These are phyloP conservation scores for Habrosyne pyritoides DNA, from an alignment of 2,888 invertebrate species.

Conservation along the genomic window DNA sequence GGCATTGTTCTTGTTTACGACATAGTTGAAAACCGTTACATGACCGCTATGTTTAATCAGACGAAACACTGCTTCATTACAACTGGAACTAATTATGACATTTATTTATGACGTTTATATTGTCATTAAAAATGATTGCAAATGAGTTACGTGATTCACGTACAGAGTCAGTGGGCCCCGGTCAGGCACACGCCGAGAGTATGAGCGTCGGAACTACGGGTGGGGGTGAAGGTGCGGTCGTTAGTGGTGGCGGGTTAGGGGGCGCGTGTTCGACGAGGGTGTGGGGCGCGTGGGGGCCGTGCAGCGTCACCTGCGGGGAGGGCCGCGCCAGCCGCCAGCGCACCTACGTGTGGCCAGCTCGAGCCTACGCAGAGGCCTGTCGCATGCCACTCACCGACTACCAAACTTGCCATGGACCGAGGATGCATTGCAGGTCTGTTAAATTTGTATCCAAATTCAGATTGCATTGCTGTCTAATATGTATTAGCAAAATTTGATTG, in stretches of 20 bases:
- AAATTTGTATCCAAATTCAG: not conserved
- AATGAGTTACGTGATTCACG: not conserved
- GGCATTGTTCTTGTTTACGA: no score
- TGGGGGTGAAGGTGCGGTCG: not conserved
- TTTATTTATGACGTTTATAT: no score
- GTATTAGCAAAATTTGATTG: no score
- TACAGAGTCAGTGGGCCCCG: not conserved
- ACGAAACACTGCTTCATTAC: no score
- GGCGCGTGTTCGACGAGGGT: constrained; percentile 86
- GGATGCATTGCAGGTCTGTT: constrained; percentile 71
- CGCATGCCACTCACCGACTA: constrained; percentile 83
- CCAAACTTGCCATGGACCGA: constrained; percentile 74
- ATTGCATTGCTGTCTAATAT: no score
- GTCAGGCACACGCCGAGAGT: not conserved
- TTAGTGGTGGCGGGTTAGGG: constrained; percentile 51
- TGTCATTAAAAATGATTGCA: not conserved
- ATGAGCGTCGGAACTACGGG: not conserved
- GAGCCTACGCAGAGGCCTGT: constrained; percentile 84
- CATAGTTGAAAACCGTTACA: no score
- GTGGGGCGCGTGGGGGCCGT: constrained; percentile 93
- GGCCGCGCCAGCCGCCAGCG: constrained; percentile 87
- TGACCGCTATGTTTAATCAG: no score
- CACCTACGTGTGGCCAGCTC: constrained; percentile 75
- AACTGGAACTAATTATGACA: not conserved
- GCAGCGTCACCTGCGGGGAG: constrained; percentile 90